Evolutionary conservation across 2,888 invertebrate genomes (phyloP).

Genomic region (Pinctada fucata): DNA sequence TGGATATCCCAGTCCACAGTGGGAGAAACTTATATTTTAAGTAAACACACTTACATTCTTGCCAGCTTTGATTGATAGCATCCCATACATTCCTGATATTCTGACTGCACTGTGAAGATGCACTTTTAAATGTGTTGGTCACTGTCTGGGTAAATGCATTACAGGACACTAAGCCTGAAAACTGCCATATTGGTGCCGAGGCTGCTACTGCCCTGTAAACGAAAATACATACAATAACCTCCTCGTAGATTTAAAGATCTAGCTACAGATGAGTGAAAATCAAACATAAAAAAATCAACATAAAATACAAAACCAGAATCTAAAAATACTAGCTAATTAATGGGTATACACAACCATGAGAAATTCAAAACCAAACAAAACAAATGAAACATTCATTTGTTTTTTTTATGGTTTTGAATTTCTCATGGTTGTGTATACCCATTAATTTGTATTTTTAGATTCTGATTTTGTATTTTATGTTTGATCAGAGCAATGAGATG

Average conservation of each 20-base stretch:
- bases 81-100: constrained; percentile 89
- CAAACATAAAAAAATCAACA: not conserved
- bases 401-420: too few relatives aligned
- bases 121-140: constrained; percentile 85
- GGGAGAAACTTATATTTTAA: too few relatives aligned
- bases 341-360: too few relatives aligned
- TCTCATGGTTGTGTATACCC: too few relatives aligned
- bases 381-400: too few relatives aligned
- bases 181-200: constrained; percentile 94
- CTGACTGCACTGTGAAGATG: constrained; percentile 82
- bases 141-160: constrained; percentile 87
- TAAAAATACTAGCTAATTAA: too few relatives aligned
- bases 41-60: not conserved
- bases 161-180: constrained; percentile 87
- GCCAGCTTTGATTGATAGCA: constrained; percentile 78
- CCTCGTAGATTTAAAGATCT: not conserved
- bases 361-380: too few relatives aligned
- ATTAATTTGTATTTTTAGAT: too few relatives aligned
- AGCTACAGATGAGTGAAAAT: not conserved
- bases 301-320: not conserved
- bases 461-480: too few relatives aligned
- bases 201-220: constrained; percentile 88
- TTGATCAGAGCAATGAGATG: too few relatives aligned
- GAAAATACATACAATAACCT: not conserved
- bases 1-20: too few relatives aligned